Percentiles rank a stretch among this genome's conserved stretches.
Conservation (phyloP, 1,140 invertebrate species). For the Platyscapa corneri region DNA sequence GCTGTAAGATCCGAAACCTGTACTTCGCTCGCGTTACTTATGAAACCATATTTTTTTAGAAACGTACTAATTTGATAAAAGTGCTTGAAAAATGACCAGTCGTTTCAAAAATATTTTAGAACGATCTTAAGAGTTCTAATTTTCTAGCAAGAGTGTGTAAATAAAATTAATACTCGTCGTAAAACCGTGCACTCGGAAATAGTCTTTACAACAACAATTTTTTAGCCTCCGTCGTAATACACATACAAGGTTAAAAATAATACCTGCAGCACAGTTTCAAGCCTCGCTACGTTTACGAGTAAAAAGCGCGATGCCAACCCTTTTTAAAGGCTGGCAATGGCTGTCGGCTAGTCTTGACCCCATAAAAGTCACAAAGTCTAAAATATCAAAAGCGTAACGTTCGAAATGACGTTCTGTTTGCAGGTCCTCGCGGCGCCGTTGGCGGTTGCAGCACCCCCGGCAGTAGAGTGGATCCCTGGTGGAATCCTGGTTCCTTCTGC, state of each 20-base stretch:
- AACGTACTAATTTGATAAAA: neutral
- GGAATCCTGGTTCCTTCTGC: slow-evolving; percentile 66
- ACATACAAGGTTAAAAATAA: neutral
- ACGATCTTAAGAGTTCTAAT: neutral
- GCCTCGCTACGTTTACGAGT: neutral
- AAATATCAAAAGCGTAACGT: neutral
- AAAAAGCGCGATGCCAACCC: neutral
- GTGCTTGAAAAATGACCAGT: neutral
- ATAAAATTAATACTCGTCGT: neutral
- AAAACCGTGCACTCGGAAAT: neutral
- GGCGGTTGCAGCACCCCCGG: slow-evolving; percentile 71
- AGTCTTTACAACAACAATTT: neutral
- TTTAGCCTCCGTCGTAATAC: neutral
- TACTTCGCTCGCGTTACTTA: neutral
- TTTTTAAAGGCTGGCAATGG: neutral
- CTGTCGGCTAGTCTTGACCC: neutral
- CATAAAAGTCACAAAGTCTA: neutral
- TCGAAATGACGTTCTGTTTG: slow-evolving; percentile 52
- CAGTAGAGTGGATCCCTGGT: slow-evolving; percentile 72
- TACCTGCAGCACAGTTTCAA: neutral
- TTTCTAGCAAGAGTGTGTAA: too few relatives aligned
- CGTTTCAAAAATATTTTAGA: neutral
- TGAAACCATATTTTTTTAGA: neutral
- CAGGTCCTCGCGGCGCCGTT: slow-evolving; percentile 72
- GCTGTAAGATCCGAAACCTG: neutral